Conservation (phyloP, 1,140 invertebrate species). For the Neotoxoptera formosana region DNA sequence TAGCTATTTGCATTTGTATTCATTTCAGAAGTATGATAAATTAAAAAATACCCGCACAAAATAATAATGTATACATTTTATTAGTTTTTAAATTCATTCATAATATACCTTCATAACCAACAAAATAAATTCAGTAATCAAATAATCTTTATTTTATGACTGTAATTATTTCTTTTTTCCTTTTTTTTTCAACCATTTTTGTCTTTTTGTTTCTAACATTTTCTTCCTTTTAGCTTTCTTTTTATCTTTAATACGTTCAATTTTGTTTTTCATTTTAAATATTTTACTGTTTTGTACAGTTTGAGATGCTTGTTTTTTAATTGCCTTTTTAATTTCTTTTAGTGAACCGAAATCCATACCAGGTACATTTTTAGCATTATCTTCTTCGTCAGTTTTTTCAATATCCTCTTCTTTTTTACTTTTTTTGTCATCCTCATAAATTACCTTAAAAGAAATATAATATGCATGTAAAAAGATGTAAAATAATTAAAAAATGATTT, state of each 20-base stretch:
- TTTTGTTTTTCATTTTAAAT: conserved; percentile 75
- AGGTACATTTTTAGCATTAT: conserved; percentile 65
- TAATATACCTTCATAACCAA: too few relatives aligned
- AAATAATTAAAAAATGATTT: not conserved
- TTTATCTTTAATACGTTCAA: conserved; percentile 66
- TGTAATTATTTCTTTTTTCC: not conserved
- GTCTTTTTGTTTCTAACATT: conserved; percentile 56
- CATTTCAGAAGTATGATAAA: not conserved
- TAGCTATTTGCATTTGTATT: not conserved
- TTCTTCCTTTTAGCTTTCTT: conserved; percentile 60
- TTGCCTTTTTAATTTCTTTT: conserved; percentile 72
- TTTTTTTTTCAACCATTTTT: conserved; percentile 58
- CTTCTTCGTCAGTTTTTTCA: conserved; percentile 60
- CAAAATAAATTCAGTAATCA: too few relatives aligned
- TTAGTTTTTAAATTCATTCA: not conserved
- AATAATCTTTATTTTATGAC: not conserved
- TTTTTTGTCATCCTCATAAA: conserved; percentile 64
- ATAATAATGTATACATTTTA: too few relatives aligned
- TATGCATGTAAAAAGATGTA: too few relatives aligned
- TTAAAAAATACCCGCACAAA: too few relatives aligned
- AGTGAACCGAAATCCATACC: conserved; percentile 71
- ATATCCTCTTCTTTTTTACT: conserved; percentile 61
- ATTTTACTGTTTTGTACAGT: conserved; percentile 76
- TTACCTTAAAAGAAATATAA: conserved; percentile 61
- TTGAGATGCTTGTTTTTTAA: conserved; percentile 73